Base-by-base conservation (phyloP, 2,888 invertebrate genomes). In the Drosophila eohydei region DNA sequence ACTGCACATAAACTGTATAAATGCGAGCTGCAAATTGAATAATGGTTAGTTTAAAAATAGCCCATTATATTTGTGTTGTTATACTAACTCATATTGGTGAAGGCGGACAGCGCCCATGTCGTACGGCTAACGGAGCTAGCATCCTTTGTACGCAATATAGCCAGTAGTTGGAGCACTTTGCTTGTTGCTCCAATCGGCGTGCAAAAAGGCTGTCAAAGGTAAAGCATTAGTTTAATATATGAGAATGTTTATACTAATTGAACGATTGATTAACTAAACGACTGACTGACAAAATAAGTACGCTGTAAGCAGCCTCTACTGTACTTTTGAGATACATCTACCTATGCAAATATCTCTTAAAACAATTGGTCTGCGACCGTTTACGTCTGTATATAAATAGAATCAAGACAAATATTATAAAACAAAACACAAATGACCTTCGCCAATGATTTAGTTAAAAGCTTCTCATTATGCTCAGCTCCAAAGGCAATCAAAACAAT, bases 81-180 rank as follows among this genome's bases (percentile, higher is more conserved):
- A 2, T 54, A 95, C 95, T 95, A 94, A 97, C 97, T 95, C 63
- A 96, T 92, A 92, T 97, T 97, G 9, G 97, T 97, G 75, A 95
- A 94, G 14, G 96, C 95, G 26, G 97, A 97, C 70, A 97, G 95
- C 36, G 95, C 94, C 97, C 97, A 97, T 3, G 97, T 97, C 4
- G 95, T 93, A 16, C 96, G 93, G 54, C 97, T 97, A 0, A 97
- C 95, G 0, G 96, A 95, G 79, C 96, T 95, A 2, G 97, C 95
- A 91, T 96, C 96, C 88, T 94, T 95, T 3, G 95, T 94, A 63
- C 94, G 93, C 26, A 96, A 85, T 76, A 97, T 97, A 67, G 96
- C 96, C 63, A 95, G 91, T 30, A 97, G 94, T 90, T 97, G 97
- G 16, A 96, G 94, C 3, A 96, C 94, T 93, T 97, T 97, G 70